Base-by-base conservation (phyloP, 2,888 invertebrate species). In the Dermolepida albohirtum region DNA sequence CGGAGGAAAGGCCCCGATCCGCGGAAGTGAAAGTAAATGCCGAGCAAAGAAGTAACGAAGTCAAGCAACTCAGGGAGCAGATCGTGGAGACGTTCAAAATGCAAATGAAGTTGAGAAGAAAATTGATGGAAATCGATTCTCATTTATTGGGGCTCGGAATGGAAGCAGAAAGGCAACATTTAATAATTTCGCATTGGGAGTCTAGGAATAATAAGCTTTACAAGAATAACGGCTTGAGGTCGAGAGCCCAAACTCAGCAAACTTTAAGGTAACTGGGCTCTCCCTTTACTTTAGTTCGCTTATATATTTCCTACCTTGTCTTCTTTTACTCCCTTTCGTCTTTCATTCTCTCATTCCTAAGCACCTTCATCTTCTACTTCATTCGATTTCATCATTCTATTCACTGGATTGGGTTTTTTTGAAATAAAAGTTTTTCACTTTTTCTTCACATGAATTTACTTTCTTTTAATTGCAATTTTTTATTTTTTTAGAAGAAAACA, bases 91-190 rank as follows among this genome's bases (percentile, higher is more conserved):
- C 94, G 0, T 97, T 97, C 81, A 94, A 95, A 78, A 95, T 95
- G 74, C 96, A 97, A 83, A 96, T 97, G 95, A 90, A 94, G 71
- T 84, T 96, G 40, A 87, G 96, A 74, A 87, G 94, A 39, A 90
- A 93, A 63, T 85, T 98, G 27, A 92, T 97, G 89, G 96, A 97
- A 80, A 87, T 97, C 10, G 97, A 97, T 82, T 95, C 95, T 74
- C 93, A 94, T 77, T 85, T 96, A 62, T 83, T 96, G 72, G 94
- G 95, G 1, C 85, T 96, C 51, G 95, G 94, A 40, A 87, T 96
- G 77, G 96, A 97, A 76, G 92, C 94, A 0, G 96, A 95, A 80
- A 87, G 94, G 49, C 94, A 96, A 77, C 94, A 95, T 77, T 89
- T 94, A 70, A 89, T 96, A 52, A 94, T 97, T 51, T 91, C 92